These are phyloP conservation scores for Bubalus kerabau DNA, from an alignment of 2,113 vertebrate genomes.

Conservation along the genomic window DNA sequence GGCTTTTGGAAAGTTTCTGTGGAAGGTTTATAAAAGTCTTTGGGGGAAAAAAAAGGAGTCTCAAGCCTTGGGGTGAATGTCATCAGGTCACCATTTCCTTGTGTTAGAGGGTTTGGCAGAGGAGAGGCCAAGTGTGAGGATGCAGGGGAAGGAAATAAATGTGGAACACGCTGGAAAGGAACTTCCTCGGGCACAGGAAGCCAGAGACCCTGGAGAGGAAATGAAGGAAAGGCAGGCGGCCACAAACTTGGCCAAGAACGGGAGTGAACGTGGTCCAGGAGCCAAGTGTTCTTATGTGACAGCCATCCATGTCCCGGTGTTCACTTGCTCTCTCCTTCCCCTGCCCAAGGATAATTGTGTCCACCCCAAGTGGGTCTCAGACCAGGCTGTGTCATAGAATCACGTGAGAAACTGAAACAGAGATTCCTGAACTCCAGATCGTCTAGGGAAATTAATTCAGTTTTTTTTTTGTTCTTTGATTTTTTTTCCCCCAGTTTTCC, in stretches of 20 bases:
- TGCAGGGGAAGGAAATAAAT: conserved; percentile 51
- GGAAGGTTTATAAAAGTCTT: background rate
- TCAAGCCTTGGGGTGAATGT: background rate
- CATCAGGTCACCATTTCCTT: conserved; percentile 23
- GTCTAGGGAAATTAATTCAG: background rate
- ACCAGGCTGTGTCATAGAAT: background rate
- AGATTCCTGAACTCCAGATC: background rate
- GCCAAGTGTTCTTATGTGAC: conserved; percentile 17
- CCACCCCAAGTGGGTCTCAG: background rate
- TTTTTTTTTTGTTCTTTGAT: background rate
- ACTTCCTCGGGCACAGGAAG: conserved; percentile 33
- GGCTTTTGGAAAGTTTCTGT: background rate
- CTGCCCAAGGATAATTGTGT: background rate
- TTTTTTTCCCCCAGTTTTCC: background rate
- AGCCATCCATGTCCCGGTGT: background rate
- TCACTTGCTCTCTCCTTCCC: background rate
- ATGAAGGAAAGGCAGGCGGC: conserved; percentile 14
- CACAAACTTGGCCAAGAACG: background rate
- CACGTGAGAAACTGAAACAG: background rate
- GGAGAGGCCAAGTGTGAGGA: background rate
- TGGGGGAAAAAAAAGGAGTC: background rate
- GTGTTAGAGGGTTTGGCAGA: background rate
- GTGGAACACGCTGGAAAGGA: conserved; percentile 24
- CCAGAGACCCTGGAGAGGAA: conserved; percentile 39
- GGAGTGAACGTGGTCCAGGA: background rate